Conservation (phyloP, 2,888 invertebrate genomes). For the Drosophila diplacantha region DNA sequence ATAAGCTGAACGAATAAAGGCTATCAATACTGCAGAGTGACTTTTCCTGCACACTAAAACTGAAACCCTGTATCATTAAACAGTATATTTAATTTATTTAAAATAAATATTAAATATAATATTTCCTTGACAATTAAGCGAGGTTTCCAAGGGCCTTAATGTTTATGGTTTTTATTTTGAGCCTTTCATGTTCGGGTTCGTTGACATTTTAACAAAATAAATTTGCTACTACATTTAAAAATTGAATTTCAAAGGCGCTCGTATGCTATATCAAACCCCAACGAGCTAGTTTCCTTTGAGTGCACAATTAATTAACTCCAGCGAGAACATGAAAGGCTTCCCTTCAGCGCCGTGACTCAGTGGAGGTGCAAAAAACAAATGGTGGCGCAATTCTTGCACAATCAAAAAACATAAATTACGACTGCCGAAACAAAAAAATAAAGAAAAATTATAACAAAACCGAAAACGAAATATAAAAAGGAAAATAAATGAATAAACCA, state of each 20-base stretch:
- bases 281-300: conserved; percentile 1
- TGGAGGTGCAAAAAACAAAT: conserved; percentile 51
- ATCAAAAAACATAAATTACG: conserved; percentile 64
- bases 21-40: neutral
- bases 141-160: no score
- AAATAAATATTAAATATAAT: neutral
- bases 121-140: neutral
- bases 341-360: conserved; percentile 29
- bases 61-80: neutral
- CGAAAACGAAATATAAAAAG: conserved; percentile 15
- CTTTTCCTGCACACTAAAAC: neutral
- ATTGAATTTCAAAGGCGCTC: neutral
- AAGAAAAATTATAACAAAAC: conserved; percentile 50
- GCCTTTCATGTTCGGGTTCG: neutral
- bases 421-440: conserved; percentile 34
- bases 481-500: conserved; percentile 23
- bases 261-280: neutral
- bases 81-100: neutral
- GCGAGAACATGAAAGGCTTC: conserved; percentile 24
- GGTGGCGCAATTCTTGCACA: conserved; percentile 65
- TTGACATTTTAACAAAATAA: neutral
- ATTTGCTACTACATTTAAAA: neutral
- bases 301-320: conserved; percentile 28
- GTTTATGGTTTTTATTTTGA: no score
- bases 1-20: neutral